Evolutionary conservation across 2,888 invertebrate genomes (phyloP), one percentile per base, ranked within the genome.

Genomic region (Cephus rjabovi): DNA sequence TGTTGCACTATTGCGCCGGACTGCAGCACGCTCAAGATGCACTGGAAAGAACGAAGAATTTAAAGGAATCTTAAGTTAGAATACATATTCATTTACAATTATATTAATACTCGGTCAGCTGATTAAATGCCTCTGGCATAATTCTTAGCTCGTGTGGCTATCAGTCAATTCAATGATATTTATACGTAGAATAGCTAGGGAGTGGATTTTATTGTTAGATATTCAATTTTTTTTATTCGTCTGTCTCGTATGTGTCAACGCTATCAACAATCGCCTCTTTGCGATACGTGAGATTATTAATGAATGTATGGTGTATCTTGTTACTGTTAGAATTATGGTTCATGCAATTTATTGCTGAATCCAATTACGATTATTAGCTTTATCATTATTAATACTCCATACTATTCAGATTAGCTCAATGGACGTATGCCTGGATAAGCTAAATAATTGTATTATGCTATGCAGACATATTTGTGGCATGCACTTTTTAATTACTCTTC

Each of bases 1-100:
- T 98, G 96, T 93, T 99, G 83, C 98, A 98, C 92, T 97, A 98
- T 92, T 99, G 98, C 92, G 96, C 98, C 4, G 98, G 98, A 4
- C 94, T 98, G 79, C 98, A 98, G 89, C 95, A 96, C 85, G 95
- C 96, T 90, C 94, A 95, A 92, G 95, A 91, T 80, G 84, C 84
- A 37, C 75, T 86, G 78, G 88, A 90, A 73, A 86, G 86, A 80
- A 56, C 23, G 23, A 56, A 56, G 23, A 9, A 56, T 23, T 23
- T 1, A 1, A 56, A 56, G 9, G 23, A 23, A 23, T 56, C 23
- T 15, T 56, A 56, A 56, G 6, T 23, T 9, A 0, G 2, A 56
- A 56, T 56, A 2, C 6, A 56, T 23, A 56, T 9, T 56, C 56
- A 23, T 56, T 56, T 23, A 2, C 2, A 56, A 56, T 56, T 56